Base-by-base conservation (phyloP, 2,888 invertebrate genomes). In the Helicoverpa assulta region DNA sequence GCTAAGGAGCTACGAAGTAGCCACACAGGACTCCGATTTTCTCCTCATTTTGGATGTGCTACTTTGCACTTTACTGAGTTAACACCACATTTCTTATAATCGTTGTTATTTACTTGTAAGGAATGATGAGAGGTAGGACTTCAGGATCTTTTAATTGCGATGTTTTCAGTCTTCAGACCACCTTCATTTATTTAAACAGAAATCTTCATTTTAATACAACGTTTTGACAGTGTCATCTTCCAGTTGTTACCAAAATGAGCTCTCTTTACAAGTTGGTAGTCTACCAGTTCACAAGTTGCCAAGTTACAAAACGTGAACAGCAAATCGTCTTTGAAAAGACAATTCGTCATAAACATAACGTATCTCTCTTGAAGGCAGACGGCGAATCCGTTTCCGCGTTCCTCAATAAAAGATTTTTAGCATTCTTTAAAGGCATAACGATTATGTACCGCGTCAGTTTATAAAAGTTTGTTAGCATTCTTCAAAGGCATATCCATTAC, bases 1-100 rank as follows among this genome's bases (percentile, higher is more conserved):
- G 70, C 84, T 83, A 84, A 81, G 80, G 83, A 86, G 83, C 79
- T 85, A 86, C 83, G 86, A 88, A 87, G 76, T 72, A 67, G 29
- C 55, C 47, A 64, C 43, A 59, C 52, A 63, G 64, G 56, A 64
- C 57, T 52, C 29, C 52, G 40, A 59, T 26, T 60, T 59, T 56
- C 33, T 53, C 29, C 47, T n/a, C 26, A 37, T 10, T 72, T 63
- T 63, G 78, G 66, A 76, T 76, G 64, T 54, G 81, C 54, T 57
- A 61, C 33, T 76, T 57, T 47, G 43, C 43, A 29, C 8, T 10
- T 8, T 7, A 21, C 12, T 21, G 2, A 19, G 19, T 14, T 8
- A 37, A 6, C 16, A 1, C n/a, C n/a, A 12, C 14, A 16, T 43
- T 21, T 19, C 33, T 10, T 10, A 8, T n/a, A 3, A n/a, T 52